Base-by-base conservation (phyloP, 2,797 vertebrate species). In the Danio tinwini region DNA sequence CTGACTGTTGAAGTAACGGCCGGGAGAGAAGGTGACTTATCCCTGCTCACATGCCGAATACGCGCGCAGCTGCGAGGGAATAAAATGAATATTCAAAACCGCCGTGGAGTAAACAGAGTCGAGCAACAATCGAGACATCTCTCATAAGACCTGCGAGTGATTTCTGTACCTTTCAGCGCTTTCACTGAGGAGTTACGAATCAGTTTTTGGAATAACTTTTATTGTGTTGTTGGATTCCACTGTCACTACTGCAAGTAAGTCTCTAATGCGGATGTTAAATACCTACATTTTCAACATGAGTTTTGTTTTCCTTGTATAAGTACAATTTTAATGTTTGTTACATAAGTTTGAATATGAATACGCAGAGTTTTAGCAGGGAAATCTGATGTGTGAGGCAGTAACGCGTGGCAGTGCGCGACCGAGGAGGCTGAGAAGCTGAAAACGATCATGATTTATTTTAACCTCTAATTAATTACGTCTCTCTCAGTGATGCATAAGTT, bases 71-170 rank as follows among this genome's bases (percentile, higher is more conserved):
- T 53, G 39, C 19, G 42, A 59, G 80, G 84, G 68, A 81, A 59
- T 82, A 87, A 81, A 80, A 87, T 87, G 86, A 78, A 74, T 64
- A 59, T 71, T 42, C 68, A 56, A 52, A 53, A 79, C 63, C 58
- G 29, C 21, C 59, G 49, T 81, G 84, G 82, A 81, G 59, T 81
- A 74, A 76, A 84, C 63, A 50, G 12, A 37, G 40, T 61, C 29
- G 44, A 67, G 61, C 78, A 62, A 37, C 68, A 55, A 39, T 45
- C 68, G 14, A 72, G 19, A n/a, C 69, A 44, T 67, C 67, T 50
- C 29, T 68, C 10, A 10, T 79, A 47, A 55, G 65, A 78, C 63
- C 17, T n/a, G 7, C 21, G 3, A 12, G 9, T 40, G 9, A 11
- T 42, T 45, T 12, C 17, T 39, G n/a, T 14, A 55, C n/a, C 10